Evolutionary conservation across 2,113 vertebrate species (phyloP).

Genomic region (Microtus oregoni): DNA sequence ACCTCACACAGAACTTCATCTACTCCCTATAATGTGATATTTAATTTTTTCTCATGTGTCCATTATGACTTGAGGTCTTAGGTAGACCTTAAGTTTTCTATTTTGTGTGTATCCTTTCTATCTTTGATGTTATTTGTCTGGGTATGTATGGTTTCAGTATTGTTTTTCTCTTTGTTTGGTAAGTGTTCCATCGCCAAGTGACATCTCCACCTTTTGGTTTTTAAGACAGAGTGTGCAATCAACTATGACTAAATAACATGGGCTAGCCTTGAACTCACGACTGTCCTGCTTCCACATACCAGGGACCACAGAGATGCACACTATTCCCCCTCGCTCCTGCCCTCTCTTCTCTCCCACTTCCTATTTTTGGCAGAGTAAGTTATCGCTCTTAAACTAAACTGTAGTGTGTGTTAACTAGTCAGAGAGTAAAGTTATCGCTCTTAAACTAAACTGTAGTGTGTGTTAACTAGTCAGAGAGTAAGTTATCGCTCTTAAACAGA

Average conservation of each 20-base stretch:
- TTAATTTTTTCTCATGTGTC: not conserved
- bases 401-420: constrained; percentile 76
- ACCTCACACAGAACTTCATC: not conserved
- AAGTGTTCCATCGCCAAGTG: not conserved
- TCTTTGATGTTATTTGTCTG: not conserved
- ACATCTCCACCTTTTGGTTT: not conserved
- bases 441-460: constrained; percentile 71
- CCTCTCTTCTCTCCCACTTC: not conserved
- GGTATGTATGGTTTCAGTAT: not conserved
- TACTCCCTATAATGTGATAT: not conserved
- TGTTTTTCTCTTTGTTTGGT: not conserved
- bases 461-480: too few relatives aligned
- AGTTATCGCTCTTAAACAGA: constrained; percentile 75
- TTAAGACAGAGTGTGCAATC: not conserved
- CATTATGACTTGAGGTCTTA: not conserved
- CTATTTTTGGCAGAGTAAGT: constrained; percentile 64
- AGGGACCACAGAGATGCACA: not conserved
- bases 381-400: constrained; percentile 78
- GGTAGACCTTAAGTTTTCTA: not conserved
- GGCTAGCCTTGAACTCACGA: not conserved
- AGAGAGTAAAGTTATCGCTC: constrained; percentile 46
- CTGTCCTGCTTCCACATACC: not conserved
- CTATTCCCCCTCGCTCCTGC: not conserved
- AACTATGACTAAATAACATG: not conserved
- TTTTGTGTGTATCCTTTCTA: not conserved